These are phyloP conservation scores for Tenthredo scrophulariae DNA, from an alignment of 2,888 invertebrate species.

Conservation along the genomic window DNA sequence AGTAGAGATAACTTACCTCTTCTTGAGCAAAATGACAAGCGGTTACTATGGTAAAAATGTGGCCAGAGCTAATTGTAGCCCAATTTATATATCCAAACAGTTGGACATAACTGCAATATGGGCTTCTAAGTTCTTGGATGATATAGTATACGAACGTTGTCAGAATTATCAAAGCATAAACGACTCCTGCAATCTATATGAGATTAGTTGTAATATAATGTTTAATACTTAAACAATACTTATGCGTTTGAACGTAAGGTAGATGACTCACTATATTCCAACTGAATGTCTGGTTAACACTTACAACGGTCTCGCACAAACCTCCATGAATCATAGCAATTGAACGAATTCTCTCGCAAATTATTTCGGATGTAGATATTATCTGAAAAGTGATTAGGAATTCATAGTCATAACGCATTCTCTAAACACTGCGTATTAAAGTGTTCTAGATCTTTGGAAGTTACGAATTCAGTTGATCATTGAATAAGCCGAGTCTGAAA, in stretches of 20 bases:
- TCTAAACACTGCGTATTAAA: background rate
- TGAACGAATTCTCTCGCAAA: conserved; percentile 28
- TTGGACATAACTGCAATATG: background rate
- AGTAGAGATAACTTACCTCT: background rate
- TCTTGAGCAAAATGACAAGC: conserved; percentile 6
- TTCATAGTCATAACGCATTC: background rate
- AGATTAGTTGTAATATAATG: background rate
- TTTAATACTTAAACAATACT: background rate
- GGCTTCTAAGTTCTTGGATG: background rate
- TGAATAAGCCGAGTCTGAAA: background rate
- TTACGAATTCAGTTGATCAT: background rate
- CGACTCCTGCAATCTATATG: background rate
- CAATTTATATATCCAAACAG: conserved; percentile 7
- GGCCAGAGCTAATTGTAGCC: background rate
- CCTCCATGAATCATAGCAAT: conserved; percentile 12
- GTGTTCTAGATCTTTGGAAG: background rate
- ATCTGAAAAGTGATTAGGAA: background rate
- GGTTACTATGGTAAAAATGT: background rate
- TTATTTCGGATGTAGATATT: background rate
- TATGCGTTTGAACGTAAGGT: background rate
- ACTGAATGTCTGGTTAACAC: conserved; percentile 12
- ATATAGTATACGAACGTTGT: conserved; percentile 2
- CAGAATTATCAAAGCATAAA: background rate
- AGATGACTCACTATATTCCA: background rate
- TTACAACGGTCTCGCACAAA: background rate